Base-by-base conservation (phyloP, 1,140 invertebrate genomes). In the Aphis gossypii region DNA sequence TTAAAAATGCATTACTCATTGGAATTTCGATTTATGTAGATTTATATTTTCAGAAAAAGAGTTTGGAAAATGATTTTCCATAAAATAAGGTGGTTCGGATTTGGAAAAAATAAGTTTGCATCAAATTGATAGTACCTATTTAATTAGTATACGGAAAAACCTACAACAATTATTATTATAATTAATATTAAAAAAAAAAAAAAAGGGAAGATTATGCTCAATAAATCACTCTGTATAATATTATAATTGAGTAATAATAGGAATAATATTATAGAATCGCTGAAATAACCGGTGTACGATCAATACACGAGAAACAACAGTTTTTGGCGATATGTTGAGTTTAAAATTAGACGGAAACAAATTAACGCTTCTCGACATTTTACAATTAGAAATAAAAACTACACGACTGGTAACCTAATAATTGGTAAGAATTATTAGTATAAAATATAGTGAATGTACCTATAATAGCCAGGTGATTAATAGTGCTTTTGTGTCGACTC, bases 201-300 rank as follows among this genome's bases (percentile, higher is more conserved):
- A 3, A 11, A 0, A 9, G 14, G 30, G 30, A 4, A 41, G 38
- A 41, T 9, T 23, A 30, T 60, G 2, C 23, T 60, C 7, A 11
- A 7, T 60, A 8, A 25, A 60, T 60, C 9, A 68, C 60, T 25
- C 25, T 68, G 11, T n/a, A 25, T 35, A 41, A 41, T 41, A 41
- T 41, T 30, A n/a, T 76, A n/a, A 76, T 76, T 76, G 11, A 76
- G 14, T 76, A n/a, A 76, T 76, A 76, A 18, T 76, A 76, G 1
- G 14, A n/a, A 4, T 1, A n/a, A n/a, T 68, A 0, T 11, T 46
- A 14, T 11, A 14, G 0, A 14, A n/a, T 14, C 6, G 14, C n/a
- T 68, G 4, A 30, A 11, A 76, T n/a, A n/a, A 76, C 60, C 18
- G 14, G 60, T n/a, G 60, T 68, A n/a, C 30, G 30, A n/a, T 68